These are phyloP conservation scores for Chroicocephalus ridibundus DNA, from an alignment of 2,113 vertebrate genomes.

Conservation along the genomic window DNA sequence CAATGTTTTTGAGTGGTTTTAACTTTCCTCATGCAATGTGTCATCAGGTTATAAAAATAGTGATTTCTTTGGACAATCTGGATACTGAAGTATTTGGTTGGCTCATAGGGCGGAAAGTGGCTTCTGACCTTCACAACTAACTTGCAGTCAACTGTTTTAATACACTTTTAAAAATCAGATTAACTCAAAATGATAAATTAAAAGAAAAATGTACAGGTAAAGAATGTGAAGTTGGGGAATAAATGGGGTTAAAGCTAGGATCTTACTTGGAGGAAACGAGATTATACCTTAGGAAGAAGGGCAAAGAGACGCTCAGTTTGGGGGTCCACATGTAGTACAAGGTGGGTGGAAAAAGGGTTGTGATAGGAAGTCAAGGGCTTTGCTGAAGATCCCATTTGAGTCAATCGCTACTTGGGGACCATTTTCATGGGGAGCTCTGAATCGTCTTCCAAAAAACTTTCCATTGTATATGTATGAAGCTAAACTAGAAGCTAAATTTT, in stretches of 20 bases:
- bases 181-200: background rate
- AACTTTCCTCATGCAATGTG: background rate
- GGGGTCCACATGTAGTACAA: rapidly evolving
- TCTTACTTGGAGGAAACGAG: background rate
- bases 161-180: background rate
- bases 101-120: background rate
- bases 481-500: background rate
- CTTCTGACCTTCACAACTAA: background rate
- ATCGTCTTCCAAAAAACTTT: background rate
- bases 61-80: background rate
- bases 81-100: background rate
- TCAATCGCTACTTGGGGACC: background rate
- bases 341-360: background rate
- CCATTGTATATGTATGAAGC: background rate
- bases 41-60: background rate
- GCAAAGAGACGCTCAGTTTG: background rate
- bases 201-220: background rate
- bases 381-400: background rate
- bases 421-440: background rate
- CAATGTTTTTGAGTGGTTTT: background rate
- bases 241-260: background rate
- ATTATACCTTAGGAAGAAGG: background rate
- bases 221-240: background rate
- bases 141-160: background rate
- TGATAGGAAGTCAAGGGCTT: background rate